Base-by-base conservation (phyloP, 1,140 invertebrate species). In the Drosophila nigromelanica region DNA sequence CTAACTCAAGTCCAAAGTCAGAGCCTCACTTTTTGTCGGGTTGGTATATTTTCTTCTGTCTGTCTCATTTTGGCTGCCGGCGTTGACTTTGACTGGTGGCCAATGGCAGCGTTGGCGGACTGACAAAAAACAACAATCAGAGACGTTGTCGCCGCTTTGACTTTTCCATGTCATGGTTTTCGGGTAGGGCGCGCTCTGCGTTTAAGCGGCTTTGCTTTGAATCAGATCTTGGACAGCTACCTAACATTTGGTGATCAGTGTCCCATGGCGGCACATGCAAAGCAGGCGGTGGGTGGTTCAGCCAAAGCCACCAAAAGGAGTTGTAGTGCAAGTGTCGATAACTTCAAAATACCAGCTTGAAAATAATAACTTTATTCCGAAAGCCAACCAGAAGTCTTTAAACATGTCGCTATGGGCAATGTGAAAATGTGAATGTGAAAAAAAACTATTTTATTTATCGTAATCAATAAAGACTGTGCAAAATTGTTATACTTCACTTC, bases 81-180 rank as follows among this genome's bases (percentile, higher is more conserved):
- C 73, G 47, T 72, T 75, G 73, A 72, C 73, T 55, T 75, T 72
- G 66, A 69, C 56, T 69, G 66, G 47, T 47, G 66, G 66, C 24
- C 39, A 60, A 30, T 69, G 37, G 40, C 52, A 63, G 64, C 48
- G 70, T 73, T 73, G 70, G 66, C 73, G 42, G 33, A 54, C 40
- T 35, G 52, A 62, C 12, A 39, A 63, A 62, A 63, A 52, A 43
- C 35, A 24, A 21, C 42, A 37, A 48, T 48, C 55, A 43, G 10
- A 48, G 10, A 48, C 21, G 42, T 61, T 61, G 33, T n/a, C 58
- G 45, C 33, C 45, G 50, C 40, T 24, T 24, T 24, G 7, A 18
- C 54, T 6, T n/a, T n/a, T 15, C 54, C 35, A 27, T 40, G 37
- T 4, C 39, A 15, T 11, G 15, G 27, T 12, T 27, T 33, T 45